Conservation (phyloP, 2,113 vertebrate genomes). For the Dromas ardeola region DNA sequence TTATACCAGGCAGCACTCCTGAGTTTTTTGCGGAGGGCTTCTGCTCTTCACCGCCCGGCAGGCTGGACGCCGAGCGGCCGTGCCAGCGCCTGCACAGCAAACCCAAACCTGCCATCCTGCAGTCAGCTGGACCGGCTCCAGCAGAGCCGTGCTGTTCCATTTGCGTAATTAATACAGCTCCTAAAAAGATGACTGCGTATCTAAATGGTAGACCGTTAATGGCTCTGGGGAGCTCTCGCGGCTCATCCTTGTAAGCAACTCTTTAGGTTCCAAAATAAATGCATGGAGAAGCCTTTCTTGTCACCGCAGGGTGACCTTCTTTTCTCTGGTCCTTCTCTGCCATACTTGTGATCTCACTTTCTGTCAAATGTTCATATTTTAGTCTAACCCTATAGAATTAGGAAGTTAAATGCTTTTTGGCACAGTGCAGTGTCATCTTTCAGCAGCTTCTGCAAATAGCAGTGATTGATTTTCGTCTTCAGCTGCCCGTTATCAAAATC, state of each 20-base stretch:
- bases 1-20: not conserved
- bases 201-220: not conserved
- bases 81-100: not conserved
- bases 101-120: not conserved
- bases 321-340: not conserved
- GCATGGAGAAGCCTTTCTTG: not conserved
- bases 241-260: not conserved
- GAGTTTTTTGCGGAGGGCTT: not conserved
- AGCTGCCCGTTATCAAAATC: not conserved
- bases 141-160: constrained; percentile 41
- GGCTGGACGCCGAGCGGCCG: rapidly evolving
- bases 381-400: constrained; percentile 13
- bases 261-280: constrained; percentile 1
- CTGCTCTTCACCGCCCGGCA: rapidly evolving
- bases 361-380: constrained; percentile 29
- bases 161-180: constrained; percentile 65
- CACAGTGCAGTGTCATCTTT: not conserved
- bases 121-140: constrained; percentile 41
- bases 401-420: constrained; percentile 47
- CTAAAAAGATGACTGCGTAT: constrained; percentile 30
- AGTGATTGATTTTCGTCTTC: constrained; percentile 30
- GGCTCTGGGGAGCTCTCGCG: constrained; percentile 1
- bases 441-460: constrained; percentile 35
- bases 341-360: constrained; percentile 21
- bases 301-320: constrained; percentile 35